phyloP scores from a whole-genome alignment of 2,797 vertebrate genomes.

The Amblyraja radiata region DNA sequence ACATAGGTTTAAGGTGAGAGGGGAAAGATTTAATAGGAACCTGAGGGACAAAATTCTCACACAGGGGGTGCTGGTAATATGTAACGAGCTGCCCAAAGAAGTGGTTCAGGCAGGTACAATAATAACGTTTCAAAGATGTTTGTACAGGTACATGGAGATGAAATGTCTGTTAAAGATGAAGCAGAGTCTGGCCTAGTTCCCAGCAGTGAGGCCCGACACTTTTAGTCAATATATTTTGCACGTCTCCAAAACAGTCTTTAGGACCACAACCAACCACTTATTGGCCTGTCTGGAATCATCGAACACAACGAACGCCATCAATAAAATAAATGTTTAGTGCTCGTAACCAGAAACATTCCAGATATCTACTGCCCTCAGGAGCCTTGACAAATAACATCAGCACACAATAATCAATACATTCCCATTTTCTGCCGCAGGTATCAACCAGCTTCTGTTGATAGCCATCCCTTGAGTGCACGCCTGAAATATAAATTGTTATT shows the following conservation, averaged over 20 bases:
- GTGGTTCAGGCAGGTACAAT: no score
- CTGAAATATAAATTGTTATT: not conserved
- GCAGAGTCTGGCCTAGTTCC: not conserved
- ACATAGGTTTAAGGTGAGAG: no score
- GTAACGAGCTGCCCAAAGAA: no score
- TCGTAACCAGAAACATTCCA: not conserved
- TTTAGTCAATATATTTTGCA: conserved; percentile 37
- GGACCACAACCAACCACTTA: conserved; percentile 16
- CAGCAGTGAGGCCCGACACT: not conserved
- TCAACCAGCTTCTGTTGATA: not conserved
- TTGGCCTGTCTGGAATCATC: not conserved
- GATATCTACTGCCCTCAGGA: not conserved
- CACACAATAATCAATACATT: not conserved
- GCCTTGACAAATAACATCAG: not conserved
- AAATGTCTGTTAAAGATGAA: no score
- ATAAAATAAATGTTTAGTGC: not conserved
- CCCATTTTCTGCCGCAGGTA: not conserved
- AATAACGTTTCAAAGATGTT: no score
- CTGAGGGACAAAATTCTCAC: no score
- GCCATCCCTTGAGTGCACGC: not conserved
- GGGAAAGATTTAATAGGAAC: no score
- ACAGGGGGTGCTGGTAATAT: no score
- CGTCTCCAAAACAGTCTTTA: conserved; percentile 28
- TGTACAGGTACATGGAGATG: no score
- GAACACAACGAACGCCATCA: not conserved